phyloP scores from a whole-genome alignment of 2,888 invertebrate species.

The Caenorhabditis imperialis region DNA sequence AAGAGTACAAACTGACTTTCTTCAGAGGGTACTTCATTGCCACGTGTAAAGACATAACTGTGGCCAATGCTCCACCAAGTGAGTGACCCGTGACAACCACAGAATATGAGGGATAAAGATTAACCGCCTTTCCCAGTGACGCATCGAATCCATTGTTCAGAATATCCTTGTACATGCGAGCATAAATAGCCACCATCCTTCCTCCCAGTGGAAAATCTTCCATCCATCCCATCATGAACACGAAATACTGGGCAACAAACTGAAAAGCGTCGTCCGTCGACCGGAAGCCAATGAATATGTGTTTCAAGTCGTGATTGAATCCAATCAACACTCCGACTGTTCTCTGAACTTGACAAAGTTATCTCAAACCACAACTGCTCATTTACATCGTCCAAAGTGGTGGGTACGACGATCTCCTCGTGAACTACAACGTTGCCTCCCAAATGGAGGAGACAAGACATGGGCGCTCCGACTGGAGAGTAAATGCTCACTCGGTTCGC shows the following conservation, averaged over 20 bases:
- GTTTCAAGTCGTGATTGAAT: conserved; percentile 36
- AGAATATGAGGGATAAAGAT: conserved; percentile 34
- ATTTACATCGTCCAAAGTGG: conserved; percentile 16
- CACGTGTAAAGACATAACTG: conserved; percentile 52
- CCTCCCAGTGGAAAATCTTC: conserved; percentile 43
- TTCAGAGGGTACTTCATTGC: conserved; percentile 41
- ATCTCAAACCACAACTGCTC: neutral
- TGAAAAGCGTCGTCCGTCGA: conserved; percentile 39
- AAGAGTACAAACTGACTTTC: conserved; percentile 33
- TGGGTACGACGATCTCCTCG: conserved; percentile 28
- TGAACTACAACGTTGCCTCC: conserved; percentile 12
- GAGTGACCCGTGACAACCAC: conserved; percentile 56
- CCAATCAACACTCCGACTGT: conserved; percentile 40
- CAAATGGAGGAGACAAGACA: conserved; percentile 31
- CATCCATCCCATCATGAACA: conserved; percentile 41
- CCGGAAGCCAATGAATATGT: conserved; percentile 46
- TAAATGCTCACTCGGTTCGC: conserved; percentile 48
- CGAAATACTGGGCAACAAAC: conserved; percentile 43
- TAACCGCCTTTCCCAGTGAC: conserved; percentile 14
- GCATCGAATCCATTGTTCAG: conserved; percentile 41
- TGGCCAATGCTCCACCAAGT: conserved; percentile 57
- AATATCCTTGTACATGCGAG: conserved; percentile 42
- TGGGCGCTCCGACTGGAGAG: conserved; percentile 46
- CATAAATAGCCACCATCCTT: conserved; percentile 48
- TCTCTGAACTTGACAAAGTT: conserved; percentile 11